A percentile compares a stretch with the other conserved stretches of the same genome.
phyloP scores from a whole-genome alignment of 53 echinoderm and acorn worm genomes.

The Echinarachnius parma region DNA sequence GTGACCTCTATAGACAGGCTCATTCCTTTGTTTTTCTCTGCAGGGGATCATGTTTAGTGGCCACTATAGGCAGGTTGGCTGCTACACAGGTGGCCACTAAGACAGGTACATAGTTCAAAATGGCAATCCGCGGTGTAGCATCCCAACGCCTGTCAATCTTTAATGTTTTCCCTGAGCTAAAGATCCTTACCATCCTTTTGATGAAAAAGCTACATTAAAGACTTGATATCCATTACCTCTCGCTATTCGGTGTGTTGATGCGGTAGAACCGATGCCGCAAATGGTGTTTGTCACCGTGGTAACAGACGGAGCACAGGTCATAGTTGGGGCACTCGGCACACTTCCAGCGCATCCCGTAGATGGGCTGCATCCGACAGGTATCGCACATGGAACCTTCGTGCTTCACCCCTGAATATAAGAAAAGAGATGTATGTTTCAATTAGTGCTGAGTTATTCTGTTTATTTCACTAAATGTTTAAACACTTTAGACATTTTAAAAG shows the following conservation, averaged over 20 bases:
- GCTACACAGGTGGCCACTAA: too few species aligned
- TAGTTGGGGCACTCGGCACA: constrained; percentile 99
- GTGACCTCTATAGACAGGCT: too few species aligned
- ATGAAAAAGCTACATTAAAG: neutral
- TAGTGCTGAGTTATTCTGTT: too few species aligned
- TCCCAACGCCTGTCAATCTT: too few species aligned
- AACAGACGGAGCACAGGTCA: constrained; percentile 96
- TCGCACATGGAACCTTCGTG: constrained; percentile 99
- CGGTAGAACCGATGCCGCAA: constrained; percentile 94
- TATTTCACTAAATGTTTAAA: too few species aligned
- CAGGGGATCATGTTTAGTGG: too few species aligned
- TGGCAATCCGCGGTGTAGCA: too few species aligned
- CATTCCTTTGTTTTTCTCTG: too few species aligned
- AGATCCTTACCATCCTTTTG: neutral
- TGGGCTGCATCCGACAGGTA: constrained; percentile 98
- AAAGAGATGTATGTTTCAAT: neutral
- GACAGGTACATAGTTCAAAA: too few species aligned
- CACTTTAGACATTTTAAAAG: too few species aligned
- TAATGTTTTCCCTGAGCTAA: neutral
- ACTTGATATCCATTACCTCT: constrained; percentile 85
- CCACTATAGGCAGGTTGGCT: too few species aligned
- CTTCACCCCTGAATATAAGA: constrained; percentile 67
- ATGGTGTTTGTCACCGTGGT: constrained; percentile 99
- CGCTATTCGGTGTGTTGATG: constrained; percentile 86
- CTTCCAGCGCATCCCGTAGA: constrained; percentile 98